A percentile compares a stretch with the other conserved stretches of the same genome.
Conservation (phyloP, 2,888 invertebrate species). For the Chymomyza caudatula region DNA sequence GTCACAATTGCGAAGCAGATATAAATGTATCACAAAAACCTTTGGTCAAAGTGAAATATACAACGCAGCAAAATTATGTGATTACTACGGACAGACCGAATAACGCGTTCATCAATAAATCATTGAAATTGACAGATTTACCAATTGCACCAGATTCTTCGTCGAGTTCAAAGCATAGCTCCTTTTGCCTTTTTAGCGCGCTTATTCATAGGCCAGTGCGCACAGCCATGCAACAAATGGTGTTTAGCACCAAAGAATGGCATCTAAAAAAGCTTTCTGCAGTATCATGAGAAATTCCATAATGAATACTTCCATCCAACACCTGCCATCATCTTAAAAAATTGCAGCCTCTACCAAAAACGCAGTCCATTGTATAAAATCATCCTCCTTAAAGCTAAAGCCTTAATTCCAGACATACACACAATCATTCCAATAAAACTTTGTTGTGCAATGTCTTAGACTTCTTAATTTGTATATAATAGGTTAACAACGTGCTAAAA, state of each 20-base stretch:
- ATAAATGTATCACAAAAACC: not conserved
- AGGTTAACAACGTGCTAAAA: not conserved
- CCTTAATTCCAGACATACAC: not conserved
- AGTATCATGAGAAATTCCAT: conserved; percentile 45
- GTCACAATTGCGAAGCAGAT: conserved; percentile 63
- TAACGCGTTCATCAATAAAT: not conserved
- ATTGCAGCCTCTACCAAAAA: conserved; percentile 30
- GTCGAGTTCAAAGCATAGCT: not conserved
- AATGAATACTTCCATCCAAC: not conserved
- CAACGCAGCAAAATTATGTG: not conserved
- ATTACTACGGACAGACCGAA: not conserved
- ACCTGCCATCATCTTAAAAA: not conserved
- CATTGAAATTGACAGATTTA: not conserved
- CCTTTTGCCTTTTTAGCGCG: not conserved
- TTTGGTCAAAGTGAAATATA: not conserved
- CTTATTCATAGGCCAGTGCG: conserved; percentile 19
- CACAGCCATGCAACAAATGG: conserved; percentile 46
- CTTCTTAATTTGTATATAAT: not conserved
- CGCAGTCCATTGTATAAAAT: conserved; percentile 33
- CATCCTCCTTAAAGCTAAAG: not conserved
- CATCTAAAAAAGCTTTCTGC: conserved; percentile 39
- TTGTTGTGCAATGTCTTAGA: not conserved
- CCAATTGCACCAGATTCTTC: not conserved
- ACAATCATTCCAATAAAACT: not conserved
- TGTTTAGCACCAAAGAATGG: conserved; percentile 46